phyloP scores from a whole-genome alignment of 2,888 invertebrate genomes.

The Ormyrus thymus region DNA sequence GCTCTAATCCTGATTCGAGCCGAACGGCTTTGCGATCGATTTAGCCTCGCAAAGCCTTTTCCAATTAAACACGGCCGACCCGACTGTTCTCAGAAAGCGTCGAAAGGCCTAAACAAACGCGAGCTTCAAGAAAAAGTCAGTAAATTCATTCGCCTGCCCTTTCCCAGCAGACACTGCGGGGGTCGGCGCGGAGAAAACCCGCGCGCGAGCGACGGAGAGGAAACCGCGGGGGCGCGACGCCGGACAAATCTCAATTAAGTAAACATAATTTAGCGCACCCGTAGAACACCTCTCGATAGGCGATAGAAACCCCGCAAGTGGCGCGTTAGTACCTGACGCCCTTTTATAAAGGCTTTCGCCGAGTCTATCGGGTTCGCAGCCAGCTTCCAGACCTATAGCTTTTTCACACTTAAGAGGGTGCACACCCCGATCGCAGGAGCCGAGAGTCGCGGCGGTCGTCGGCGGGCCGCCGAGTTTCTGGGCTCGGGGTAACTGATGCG shows the following conservation, averaged over 20 bases:
- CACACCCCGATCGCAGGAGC: too few relatives aligned
- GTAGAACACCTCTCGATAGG: constrained; percentile 65
- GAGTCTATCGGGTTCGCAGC: background rate
- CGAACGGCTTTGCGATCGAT: too few relatives aligned
- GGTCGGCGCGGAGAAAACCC: background rate
- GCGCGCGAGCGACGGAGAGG: background rate
- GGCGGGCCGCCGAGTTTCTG: too few relatives aligned
- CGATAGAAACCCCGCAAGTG: constrained; percentile 66
- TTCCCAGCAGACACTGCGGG: too few relatives aligned
- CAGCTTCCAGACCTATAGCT: background rate
- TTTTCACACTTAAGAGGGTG: constrained; percentile 5
- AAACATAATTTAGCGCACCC: constrained; percentile 69
- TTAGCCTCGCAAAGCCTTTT: too few relatives aligned
- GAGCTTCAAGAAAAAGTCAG: too few relatives aligned
- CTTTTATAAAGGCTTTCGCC: constrained; percentile 32
- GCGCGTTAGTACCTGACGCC: constrained; percentile 60
- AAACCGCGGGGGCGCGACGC: constrained; percentile 16
- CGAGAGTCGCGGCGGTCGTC: too few relatives aligned
- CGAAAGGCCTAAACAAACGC: too few relatives aligned
- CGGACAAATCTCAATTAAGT: constrained; percentile 63
- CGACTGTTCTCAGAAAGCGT: too few relatives aligned
- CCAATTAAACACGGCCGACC: too few relatives aligned
- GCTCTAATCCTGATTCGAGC: background rate
- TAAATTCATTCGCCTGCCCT: too few relatives aligned
- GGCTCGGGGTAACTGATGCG: too few relatives aligned